Percentiles rank a stretch among this genome's conserved stretches.
Conservation (phyloP, 1,140 invertebrate genomes). For the Brachionus rotundiformis region DNA sequence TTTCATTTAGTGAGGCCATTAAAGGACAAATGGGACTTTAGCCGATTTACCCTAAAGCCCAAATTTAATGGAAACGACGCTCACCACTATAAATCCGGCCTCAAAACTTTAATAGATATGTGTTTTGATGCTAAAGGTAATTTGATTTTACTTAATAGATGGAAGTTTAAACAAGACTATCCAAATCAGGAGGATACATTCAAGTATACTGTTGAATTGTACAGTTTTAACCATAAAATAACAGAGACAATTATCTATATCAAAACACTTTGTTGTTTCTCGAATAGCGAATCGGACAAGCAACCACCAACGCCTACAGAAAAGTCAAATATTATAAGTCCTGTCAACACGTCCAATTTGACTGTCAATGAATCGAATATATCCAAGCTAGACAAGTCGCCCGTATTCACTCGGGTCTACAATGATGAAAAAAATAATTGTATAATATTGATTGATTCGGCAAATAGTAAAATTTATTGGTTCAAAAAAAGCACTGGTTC, state of each 20-base stretch:
- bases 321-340: not conserved
- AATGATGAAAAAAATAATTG: constrained; percentile 37
- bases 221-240: constrained; percentile 24
- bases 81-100: not conserved
- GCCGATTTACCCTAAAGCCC: not conserved
- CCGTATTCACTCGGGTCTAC: constrained; percentile 30
- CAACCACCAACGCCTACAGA: not conserved
- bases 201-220: constrained; percentile 28
- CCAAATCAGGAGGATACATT: not conserved
- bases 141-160: constrained; percentile 39
- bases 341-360: not conserved
- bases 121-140: constrained; percentile 30
- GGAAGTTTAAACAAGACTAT: constrained; percentile 31
- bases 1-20: constrained; percentile 25
- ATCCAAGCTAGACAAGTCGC: not conserved
- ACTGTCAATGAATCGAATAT: not conserved
- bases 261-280: constrained; percentile 6
- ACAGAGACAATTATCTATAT: constrained; percentile 4
- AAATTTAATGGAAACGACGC: constrained; percentile 28
- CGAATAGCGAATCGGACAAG: not conserved
- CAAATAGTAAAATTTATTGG: constrained; percentile 51
- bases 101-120: constrained; percentile 35
- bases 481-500: constrained; percentile 35
- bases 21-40: constrained; percentile 47
- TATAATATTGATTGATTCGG: constrained; percentile 19